Conservation (phyloP, 1,140 invertebrate species). For the Aradophagus sp. region DNA sequence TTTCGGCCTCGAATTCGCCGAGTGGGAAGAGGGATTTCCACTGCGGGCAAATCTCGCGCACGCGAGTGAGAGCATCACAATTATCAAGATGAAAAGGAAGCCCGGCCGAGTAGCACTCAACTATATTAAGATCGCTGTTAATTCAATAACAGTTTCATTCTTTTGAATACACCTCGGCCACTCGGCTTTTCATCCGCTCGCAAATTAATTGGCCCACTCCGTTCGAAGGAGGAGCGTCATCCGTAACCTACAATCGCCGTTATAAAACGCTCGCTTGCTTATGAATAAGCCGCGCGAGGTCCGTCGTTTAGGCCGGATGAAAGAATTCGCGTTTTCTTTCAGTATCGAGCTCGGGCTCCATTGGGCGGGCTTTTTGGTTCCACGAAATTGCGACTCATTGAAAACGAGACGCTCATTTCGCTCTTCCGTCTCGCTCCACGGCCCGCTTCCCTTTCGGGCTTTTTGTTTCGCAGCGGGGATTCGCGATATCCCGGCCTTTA, state of each 20-base stretch:
- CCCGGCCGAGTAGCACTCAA: constrained; percentile 29
- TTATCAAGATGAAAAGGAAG: constrained; percentile 45
- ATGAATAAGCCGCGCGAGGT: constrained; percentile 7
- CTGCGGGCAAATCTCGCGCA: constrained; percentile 3
- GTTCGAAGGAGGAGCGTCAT: constrained; percentile 12
- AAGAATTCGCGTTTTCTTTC: background rate
- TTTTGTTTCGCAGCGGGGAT: background rate
- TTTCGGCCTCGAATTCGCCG: constrained; percentile 17
- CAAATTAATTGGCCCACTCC: constrained; percentile 29
- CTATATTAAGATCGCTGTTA: constrained; percentile 47
- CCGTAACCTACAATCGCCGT: constrained; percentile 28
- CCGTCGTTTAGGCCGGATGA: background rate
- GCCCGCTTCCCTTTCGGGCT: background rate
- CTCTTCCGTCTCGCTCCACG: background rate
- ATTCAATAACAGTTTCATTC: constrained; percentile 45
- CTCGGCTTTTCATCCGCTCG: constrained; percentile 17
- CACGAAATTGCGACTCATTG: too few relatives aligned
- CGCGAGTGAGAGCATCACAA: constrained; percentile 19
- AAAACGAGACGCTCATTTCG: background rate
- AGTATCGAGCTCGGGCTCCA: too few relatives aligned
- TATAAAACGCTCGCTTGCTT: constrained; percentile 15
- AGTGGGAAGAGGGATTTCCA: constrained; percentile 8
- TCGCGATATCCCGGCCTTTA: background rate
- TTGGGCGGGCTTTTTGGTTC: too few relatives aligned
- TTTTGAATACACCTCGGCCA: constrained; percentile 18